Evolutionary conservation across 2,113 vertebrate species (phyloP), one percentile per base, ranked within the genome.

Genomic region (Paracanthobrama guichenoti): DNA sequence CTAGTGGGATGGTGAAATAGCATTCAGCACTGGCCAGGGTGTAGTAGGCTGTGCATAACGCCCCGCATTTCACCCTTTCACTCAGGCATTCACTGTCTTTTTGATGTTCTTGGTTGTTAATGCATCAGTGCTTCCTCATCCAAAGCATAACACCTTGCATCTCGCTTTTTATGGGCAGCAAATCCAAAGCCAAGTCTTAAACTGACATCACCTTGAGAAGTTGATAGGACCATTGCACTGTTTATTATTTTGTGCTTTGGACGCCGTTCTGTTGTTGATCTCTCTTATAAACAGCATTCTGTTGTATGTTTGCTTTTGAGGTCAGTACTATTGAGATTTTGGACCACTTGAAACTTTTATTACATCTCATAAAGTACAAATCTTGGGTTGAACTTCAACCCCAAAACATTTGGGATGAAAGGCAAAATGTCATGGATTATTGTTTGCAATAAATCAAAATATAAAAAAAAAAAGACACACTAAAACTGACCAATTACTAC

Each of bases 1-100:
- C 90, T 91, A 88, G 87, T 90, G 74, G 90, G 79, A 86, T 79
- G 86, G 77, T 73, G 76, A 85, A 90, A 86, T 84, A 85, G 50
- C 81, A 82, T 39, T 2, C 4, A 55, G 18, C 18, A 20, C 53
- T 55, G 2, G 18, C 53, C 18, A 74, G 10, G 79, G 84, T 84
- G 86, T 69, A 80, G 67, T 22, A 72, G 82, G 72, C 66, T 73
- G 71, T 83, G 84, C 87, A 44, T 81, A 72, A 85, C 82, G 79
- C 69, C 90, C 64, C 55, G 62, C 42, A 62, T 81, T 86, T 88
- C 42, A 73, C 85, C 39, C n/a, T 66, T 86, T 24, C 48, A 86
- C 48, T 55, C 78, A 80, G 85, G 53, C 42, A 69, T 62, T 89
- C 57, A 3, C 60, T 1, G n/a, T 69, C 72, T 82, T 79, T 91